phyloP scores from a whole-genome alignment of 2,113 vertebrate species.

The Chionis minor region DNA sequence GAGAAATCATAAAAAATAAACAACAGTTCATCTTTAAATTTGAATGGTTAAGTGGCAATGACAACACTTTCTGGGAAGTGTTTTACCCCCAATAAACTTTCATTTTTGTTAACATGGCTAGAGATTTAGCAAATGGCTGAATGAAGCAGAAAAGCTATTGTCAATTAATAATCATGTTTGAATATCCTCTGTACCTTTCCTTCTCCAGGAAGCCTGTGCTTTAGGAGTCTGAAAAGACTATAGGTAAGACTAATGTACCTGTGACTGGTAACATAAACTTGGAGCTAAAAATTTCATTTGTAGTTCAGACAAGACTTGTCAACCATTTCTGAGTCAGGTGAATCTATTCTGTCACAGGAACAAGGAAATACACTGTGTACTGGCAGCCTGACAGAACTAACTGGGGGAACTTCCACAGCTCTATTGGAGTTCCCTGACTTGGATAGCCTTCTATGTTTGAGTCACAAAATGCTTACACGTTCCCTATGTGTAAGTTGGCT shows the following conservation, averaged over 20 bases:
- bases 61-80: background rate
- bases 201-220: background rate
- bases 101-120: background rate
- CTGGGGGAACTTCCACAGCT: background rate
- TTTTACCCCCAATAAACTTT: background rate
- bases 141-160: background rate
- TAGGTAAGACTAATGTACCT: background rate
- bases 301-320: background rate
- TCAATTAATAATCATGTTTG: background rate
- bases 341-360: background rate
- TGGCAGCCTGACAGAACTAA: background rate
- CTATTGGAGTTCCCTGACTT: background rate
- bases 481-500: background rate
- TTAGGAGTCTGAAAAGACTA: background rate
- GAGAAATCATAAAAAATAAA: background rate
- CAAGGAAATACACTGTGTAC: background rate
- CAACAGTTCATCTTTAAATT: background rate
- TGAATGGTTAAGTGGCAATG: background rate
- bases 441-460: background rate
- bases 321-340: background rate
- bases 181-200: background rate
- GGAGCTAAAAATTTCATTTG: background rate
- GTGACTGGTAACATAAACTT: background rate
- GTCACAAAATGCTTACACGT: background rate
- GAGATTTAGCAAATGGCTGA: background rate